Percentiles rank a stretch among this genome's conserved stretches.
These are phyloP conservation scores for Girardinus metallicus DNA, from an alignment of 2,797 vertebrate species.

Conservation along the genomic window DNA sequence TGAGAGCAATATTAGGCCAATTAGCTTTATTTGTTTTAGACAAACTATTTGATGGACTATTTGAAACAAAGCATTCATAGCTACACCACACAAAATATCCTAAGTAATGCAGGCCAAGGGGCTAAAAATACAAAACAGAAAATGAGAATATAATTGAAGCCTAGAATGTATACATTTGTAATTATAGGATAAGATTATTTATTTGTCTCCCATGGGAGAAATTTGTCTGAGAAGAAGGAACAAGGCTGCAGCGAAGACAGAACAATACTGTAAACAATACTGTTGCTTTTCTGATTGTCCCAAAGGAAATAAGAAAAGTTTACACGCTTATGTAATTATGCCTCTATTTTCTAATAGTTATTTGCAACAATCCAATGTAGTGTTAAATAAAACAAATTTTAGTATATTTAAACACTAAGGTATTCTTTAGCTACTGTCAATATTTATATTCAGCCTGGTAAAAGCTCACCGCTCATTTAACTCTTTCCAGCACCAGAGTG, in stretches of 20 bases:
- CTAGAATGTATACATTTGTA: background rate
- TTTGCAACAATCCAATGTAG: background rate
- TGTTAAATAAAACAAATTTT: background rate
- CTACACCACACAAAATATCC: background rate
- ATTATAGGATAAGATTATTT: background rate
- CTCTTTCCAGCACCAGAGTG: slow-evolving; percentile 1
- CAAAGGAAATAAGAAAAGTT: background rate
- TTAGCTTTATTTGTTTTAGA: background rate
- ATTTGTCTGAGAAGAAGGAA: too few relatives aligned
- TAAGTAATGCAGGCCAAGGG: background rate
- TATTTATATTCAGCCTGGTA: background rate
- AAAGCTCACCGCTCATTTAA: background rate
- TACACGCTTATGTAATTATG: background rate
- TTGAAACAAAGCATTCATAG: background rate
- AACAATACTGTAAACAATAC: background rate
- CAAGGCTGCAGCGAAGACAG: too few relatives aligned
- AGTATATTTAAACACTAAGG: background rate
- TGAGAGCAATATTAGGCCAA: background rate
- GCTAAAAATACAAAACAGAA: background rate
- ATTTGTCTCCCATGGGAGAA: too few relatives aligned
- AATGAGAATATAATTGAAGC: background rate
- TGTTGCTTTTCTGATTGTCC: background rate
- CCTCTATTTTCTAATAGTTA: background rate
- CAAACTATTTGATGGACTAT: background rate
- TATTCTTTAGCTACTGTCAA: background rate